Evolutionary conservation across 2,113 vertebrate genomes (phyloP).

Genomic region (Austrofundulus limnaeus): DNA sequence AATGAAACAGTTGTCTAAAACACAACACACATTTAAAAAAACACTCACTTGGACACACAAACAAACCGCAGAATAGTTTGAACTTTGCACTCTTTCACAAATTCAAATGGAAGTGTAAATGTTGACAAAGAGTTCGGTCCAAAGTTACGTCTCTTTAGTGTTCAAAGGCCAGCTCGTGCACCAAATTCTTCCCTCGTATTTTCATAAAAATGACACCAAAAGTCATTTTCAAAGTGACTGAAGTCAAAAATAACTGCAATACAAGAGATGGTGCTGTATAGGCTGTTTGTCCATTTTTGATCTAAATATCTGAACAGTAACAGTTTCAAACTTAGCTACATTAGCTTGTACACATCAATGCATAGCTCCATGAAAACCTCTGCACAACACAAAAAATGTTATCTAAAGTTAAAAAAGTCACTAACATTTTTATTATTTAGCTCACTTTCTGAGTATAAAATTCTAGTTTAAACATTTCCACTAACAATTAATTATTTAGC

Average conservation of each 20-base stretch:
- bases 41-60: conserved; percentile 18
- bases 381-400: not conserved
- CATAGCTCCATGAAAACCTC: conserved; percentile 3
- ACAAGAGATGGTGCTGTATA: not conserved
- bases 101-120: conserved; percentile 41
- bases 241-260: not conserved
- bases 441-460: too few species aligned
- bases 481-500: too few species aligned
- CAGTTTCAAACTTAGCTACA: conserved; percentile 12
- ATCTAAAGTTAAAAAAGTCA: too few species aligned
- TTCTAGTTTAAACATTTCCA: too few species aligned
- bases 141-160: conserved; percentile 29
- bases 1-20: conserved; percentile 43
- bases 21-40: conserved; percentile 34
- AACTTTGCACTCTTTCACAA: conserved; percentile 23
- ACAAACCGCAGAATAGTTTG: conserved; percentile 12
- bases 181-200: conserved; percentile 3
- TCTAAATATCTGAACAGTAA: not conserved
- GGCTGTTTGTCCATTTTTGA: not conserved
- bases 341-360: conserved; percentile 5
- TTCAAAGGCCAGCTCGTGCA: conserved; percentile 23
- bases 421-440: too few species aligned
- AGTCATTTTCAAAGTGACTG: not conserved
- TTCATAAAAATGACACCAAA: not conserved
- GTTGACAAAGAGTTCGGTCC: conserved; percentile 16